These are phyloP conservation scores for Phenganax stokvisi DNA, from an alignment of 92 coral and sea anemone genomes.

Conservation along the genomic window DNA sequence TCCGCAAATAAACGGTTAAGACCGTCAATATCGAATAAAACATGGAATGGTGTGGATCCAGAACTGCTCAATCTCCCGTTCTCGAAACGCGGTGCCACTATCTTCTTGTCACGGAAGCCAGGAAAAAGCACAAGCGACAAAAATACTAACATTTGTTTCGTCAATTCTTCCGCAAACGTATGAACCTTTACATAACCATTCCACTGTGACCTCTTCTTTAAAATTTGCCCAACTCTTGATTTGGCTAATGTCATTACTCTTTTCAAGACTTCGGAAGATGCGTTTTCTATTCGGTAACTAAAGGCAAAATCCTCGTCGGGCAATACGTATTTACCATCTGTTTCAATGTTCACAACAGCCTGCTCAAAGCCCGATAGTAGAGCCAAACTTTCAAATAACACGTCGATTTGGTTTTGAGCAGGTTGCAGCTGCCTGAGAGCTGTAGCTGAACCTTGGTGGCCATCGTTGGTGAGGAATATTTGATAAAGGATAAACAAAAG, in stretches of 20 bases:
- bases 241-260: not conserved
- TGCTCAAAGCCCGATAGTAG: not conserved
- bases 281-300: not conserved
- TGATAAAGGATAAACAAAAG: no score
- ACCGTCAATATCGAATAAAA: not conserved
- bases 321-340: not conserved
- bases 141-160: conserved; percentile 5
- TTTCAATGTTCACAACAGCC: not conserved
- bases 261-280: not conserved
- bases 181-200: not conserved
- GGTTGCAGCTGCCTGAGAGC: not conserved
- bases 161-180: conserved; percentile 7
- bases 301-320: not conserved
- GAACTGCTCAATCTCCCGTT: not conserved
- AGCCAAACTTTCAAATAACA: not conserved
- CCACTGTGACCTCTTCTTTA: not conserved
- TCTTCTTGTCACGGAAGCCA: not conserved
- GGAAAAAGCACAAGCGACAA: not conserved
- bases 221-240: not conserved
- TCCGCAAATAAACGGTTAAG: not conserved
- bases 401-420: not conserved
- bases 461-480: no score
- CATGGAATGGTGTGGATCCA: conserved; percentile 1
- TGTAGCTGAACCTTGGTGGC: no score
- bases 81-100: not conserved